Evolutionary conservation across 2,888 invertebrate species (phyloP), one percentile per base, ranked within the genome.

Genomic region (Timema podura): DNA sequence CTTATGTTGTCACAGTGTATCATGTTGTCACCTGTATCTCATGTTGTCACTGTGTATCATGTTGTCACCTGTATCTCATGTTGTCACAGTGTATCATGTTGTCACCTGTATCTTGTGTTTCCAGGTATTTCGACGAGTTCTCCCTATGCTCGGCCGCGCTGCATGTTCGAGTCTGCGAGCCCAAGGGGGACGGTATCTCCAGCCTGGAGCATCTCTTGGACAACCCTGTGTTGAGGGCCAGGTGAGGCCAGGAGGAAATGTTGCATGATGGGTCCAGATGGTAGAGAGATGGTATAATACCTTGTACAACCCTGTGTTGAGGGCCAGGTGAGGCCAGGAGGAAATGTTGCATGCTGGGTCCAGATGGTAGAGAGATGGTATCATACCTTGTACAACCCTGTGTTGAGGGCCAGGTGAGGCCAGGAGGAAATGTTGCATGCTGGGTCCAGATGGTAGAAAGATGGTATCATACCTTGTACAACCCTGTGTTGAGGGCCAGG

Each of bases 121-220:
- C 5, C 68, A 87, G 86, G 73, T 86, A 87, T 76, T 87, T 87
- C 77, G 85, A 86, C 70, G 82, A 84, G 74, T 87, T 86, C 77
- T 84, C 84, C 75, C 81, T 86, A 78, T 87, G 87, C 74, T 82
- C 83, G 47, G 82, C 83, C 57, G 86, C 85, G 5, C 77, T 82
- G 11, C 84, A 84, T 76, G 86, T 86, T 8, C 78, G 85, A 48
- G 83, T 85, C 11, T 87, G 87, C 75, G 82, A 84, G 74, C 87
- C 87, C 0, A 84, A 83, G 76, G 85, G 86, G 45, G 87, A 87
- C 76, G 87, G 87, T 30, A 87, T 87, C 74, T 87, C 86, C 71
- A 85, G 85, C 75, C 82, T 84, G 47, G 81, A 84, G 72, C 86
- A 87, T 77, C 79, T 87, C 67, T 78, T 87, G 76, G 87, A 86